These are phyloP conservation scores for Orthosia gothica DNA, from an alignment of 2,888 invertebrate genomes.

Conservation along the genomic window DNA sequence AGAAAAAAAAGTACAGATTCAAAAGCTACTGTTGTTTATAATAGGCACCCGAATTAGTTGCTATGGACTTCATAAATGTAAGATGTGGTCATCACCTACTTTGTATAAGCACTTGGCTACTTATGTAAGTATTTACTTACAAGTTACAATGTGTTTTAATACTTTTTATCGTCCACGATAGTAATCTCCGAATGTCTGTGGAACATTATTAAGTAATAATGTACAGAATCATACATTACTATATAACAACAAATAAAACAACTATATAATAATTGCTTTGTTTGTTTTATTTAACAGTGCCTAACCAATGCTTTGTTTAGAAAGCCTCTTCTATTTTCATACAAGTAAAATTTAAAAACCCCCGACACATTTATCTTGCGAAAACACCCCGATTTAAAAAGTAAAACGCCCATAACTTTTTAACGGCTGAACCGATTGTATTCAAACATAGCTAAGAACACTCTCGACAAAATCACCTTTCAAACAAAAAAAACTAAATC, in stretches of 20 bases:
- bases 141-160: conserved; percentile 7
- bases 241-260: background rate
- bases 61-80: background rate
- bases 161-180: background rate
- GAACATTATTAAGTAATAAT: background rate
- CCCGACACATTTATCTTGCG: too few relatives aligned
- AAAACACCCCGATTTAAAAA: too few relatives aligned
- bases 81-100: conserved; percentile 20
- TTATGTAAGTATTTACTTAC: background rate
- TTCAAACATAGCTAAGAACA: too few relatives aligned
- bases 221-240: background rate
- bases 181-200: background rate
- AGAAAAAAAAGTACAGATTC: background rate
- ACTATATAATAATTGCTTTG: background rate
- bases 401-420: too few relatives aligned
- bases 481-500: too few relatives aligned
- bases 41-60: background rate
- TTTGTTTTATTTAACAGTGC: background rate
- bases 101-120: conserved; percentile 4
- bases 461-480: too few relatives aligned
- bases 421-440: too few relatives aligned
- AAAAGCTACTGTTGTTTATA: background rate
- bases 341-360: too few relatives aligned
- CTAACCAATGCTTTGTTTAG: background rate
- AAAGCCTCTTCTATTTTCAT: background rate